phyloP scores from a whole-genome alignment of 2,797 vertebrate species.

The Tachyglossus aculeatus region DNA sequence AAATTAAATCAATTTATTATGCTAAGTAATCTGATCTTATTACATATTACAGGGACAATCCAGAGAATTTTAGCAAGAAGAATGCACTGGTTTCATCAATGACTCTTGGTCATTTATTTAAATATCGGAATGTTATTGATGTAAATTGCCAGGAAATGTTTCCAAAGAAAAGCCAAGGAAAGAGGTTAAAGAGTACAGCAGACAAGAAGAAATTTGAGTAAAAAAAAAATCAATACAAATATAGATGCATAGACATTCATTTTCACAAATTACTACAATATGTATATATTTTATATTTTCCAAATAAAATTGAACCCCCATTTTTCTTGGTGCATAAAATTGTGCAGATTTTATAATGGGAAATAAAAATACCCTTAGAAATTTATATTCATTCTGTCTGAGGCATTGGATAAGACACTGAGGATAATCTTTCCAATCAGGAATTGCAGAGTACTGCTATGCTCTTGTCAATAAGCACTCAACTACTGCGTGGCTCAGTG shows the following conservation, averaged over 20 bases:
- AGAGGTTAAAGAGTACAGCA: not conserved
- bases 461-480: too few species aligned
- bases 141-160: too few species aligned
- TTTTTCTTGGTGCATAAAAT: not conserved
- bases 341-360: conserved; percentile 2
- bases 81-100: not conserved
- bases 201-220: not conserved
- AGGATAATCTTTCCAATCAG: not conserved
- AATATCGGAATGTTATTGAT: not conserved
- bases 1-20: too few species aligned
- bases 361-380: not conserved
- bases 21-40: too few species aligned
- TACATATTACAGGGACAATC: too few species aligned
- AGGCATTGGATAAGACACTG: not conserved
- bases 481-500: too few species aligned
- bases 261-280: not conserved
- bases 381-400: not conserved
- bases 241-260: not conserved
- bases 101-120: conserved; percentile 10
- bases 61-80: not conserved
- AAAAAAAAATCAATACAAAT: not conserved
- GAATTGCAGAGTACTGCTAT: too few species aligned
- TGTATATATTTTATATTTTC: not conserved
- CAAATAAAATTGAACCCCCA: not conserved
- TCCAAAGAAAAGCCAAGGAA: not conserved